These are phyloP conservation scores for Phragmatobia fuliginosa DNA, from an alignment of 2,888 invertebrate genomes.

Conservation along the genomic window DNA sequence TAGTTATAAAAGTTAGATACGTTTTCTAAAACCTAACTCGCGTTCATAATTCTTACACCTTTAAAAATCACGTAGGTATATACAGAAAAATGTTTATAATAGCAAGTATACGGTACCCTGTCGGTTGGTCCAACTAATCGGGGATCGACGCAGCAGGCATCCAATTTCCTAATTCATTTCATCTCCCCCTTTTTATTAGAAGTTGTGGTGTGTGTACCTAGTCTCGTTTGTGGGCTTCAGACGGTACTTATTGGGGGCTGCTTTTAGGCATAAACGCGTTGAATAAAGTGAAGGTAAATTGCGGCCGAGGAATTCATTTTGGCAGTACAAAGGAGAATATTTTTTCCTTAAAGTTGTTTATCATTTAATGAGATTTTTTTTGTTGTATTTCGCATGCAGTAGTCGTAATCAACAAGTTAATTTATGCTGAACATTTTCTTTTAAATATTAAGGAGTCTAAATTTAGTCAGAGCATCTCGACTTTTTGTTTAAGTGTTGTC, in stretches of 20 bases:
- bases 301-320: constrained; percentile 1
- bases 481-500: background rate
- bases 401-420: background rate
- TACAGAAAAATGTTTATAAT: background rate
- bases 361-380: constrained; percentile 1
- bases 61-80: background rate
- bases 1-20: too few relatives aligned
- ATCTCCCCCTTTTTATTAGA: constrained; percentile 44
- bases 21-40: background rate
- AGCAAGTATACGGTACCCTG: background rate
- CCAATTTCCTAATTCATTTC: constrained; percentile 44
- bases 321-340: background rate
- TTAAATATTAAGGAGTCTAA: background rate
- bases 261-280: constrained; percentile 41
- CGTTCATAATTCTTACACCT: background rate
- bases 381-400: background rate
- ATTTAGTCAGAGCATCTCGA: background rate
- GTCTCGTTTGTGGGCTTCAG: constrained; percentile 23
- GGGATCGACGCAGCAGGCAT: constrained; percentile 2
- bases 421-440: background rate
- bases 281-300: background rate
- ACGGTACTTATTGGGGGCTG: constrained; percentile 29
- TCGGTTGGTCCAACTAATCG: background rate
- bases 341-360: background rate
- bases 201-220: constrained; percentile 31